Conservation (phyloP, 2,797 vertebrate species). For the Uromys caudimaculatus region DNA sequence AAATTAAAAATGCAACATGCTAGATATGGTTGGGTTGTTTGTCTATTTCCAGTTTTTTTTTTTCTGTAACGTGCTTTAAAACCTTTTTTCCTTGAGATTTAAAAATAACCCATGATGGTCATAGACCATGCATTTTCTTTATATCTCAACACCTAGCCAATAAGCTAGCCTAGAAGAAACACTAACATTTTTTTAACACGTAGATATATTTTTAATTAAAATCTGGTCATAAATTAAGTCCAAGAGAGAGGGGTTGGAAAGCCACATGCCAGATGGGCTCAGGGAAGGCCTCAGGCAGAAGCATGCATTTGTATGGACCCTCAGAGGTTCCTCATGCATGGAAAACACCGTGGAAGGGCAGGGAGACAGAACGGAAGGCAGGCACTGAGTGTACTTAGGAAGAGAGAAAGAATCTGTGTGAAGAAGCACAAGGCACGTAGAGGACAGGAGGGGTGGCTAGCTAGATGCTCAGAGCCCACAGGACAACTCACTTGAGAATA, state of each 20-base stretch:
- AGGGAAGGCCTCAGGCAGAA: background rate
- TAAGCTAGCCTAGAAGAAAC: constrained; percentile 6
- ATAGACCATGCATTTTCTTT: background rate
- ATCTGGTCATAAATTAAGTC: constrained; percentile 27
- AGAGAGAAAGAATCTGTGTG: background rate
- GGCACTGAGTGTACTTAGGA: too few relatives aligned
- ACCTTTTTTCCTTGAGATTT: constrained; percentile 7
- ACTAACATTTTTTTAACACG: constrained; percentile 24
- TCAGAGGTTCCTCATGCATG: background rate
- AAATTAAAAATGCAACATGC: background rate
- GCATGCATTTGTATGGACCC: rapidly evolving
- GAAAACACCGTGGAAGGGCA: background rate
- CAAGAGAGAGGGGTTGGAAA: background rate
- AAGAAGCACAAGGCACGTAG: background rate
- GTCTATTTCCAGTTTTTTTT: constrained; percentile 18
- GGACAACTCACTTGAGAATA: background rate
- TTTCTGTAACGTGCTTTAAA: background rate
- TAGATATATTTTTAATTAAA: constrained; percentile 47
- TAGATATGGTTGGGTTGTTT: background rate
- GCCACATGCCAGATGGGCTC: background rate
- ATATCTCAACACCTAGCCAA: constrained; percentile 8
- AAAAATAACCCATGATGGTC: background rate
- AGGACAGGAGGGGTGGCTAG: background rate
- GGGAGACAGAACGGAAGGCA: background rate
- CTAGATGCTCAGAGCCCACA: background rate